Percentiles rank a stretch among this genome's conserved stretches.
Evolutionary conservation across 2,888 invertebrate species (phyloP).

Genomic region (Netelia virgata): DNA sequence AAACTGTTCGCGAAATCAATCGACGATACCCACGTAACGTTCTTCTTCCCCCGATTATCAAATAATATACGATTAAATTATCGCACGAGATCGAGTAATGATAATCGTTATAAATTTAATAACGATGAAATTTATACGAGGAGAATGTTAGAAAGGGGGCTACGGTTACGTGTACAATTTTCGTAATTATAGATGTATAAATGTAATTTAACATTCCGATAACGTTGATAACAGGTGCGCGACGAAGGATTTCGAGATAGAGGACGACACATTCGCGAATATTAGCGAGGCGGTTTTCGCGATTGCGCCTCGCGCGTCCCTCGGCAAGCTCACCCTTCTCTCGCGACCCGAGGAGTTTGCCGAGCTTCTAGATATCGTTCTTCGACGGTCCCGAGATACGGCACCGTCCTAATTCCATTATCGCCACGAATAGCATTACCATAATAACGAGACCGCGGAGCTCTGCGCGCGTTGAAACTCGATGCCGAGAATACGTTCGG

Average conservation of each 20-base stretch:
- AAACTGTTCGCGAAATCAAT: too few species aligned
- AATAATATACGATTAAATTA: background rate
- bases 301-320: slow-evolving; percentile 13
- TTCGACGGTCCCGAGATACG: slow-evolving; percentile 69
- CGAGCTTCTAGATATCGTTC: slow-evolving; percentile 65
- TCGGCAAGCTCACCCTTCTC: background rate
- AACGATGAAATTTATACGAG: background rate
- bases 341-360: slow-evolving; percentile 23
- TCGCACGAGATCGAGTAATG: too few species aligned
- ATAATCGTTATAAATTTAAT: background rate
- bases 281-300: slow-evolving; percentile 38
- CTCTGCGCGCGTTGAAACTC: slow-evolving; percentile 55
- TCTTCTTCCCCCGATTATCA: background rate
- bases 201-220: slow-evolving; percentile 34
- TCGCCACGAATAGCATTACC: slow-evolving; percentile 77
- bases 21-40: too few species aligned
- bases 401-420: slow-evolving; percentile 78
- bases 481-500: slow-evolving; percentile 29
- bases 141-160: background rate
- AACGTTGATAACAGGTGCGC: slow-evolving; percentile 52
- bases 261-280: slow-evolving; percentile 13
- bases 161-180: background rate
- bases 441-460: slow-evolving; percentile 75
- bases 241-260: slow-evolving; percentile 32
- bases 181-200: background rate